Evolutionary conservation across 2,797 vertebrate species (phyloP).

Genomic region (Gadopsis bispinosus): DNA sequence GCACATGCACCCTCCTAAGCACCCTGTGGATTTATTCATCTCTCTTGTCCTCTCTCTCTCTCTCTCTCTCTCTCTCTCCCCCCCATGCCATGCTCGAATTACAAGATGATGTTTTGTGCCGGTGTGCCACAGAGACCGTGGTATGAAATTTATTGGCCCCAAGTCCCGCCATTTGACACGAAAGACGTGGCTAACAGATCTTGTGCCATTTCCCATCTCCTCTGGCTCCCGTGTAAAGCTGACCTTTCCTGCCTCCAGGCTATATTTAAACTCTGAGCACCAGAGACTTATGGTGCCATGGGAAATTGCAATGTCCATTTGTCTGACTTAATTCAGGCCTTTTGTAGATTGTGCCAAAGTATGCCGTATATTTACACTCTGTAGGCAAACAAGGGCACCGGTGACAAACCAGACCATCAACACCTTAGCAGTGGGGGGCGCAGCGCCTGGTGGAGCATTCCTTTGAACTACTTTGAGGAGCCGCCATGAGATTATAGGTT

Average conservation of each 20-base stretch:
- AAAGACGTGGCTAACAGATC: constrained; percentile 72
- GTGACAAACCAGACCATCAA: constrained; percentile 56
- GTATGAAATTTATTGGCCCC: constrained; percentile 69
- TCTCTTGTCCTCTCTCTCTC: constrained; percentile 26
- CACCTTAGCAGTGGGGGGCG: constrained; percentile 35
- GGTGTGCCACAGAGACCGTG: constrained; percentile 55
- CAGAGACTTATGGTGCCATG: constrained; percentile 70
- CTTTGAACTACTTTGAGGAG: constrained; percentile 43
- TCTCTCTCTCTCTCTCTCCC: constrained; percentile 30
- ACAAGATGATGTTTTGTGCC: constrained; percentile 59
- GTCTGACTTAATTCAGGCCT: constrained; percentile 77
- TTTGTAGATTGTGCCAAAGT: constrained; percentile 58
- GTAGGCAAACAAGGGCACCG: constrained; percentile 68
- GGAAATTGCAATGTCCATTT: constrained; percentile 77
- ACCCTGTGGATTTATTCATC: constrained; percentile 35
- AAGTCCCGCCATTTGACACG: constrained; percentile 71
- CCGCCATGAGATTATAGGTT: constrained; percentile 32
- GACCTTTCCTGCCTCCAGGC: constrained; percentile 79
- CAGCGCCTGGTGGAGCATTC: constrained; percentile 32
- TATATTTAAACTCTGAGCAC: constrained; percentile 81
- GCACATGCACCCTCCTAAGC: constrained; percentile 19
- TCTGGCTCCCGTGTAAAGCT: constrained; percentile 63
- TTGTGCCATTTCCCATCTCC: constrained; percentile 72
- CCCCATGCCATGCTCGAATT: constrained; percentile 45
- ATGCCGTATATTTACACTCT: constrained; percentile 64